Base-by-base conservation (phyloP, 92 coral and sea anemone genomes). In the Porites evermanni region DNA sequence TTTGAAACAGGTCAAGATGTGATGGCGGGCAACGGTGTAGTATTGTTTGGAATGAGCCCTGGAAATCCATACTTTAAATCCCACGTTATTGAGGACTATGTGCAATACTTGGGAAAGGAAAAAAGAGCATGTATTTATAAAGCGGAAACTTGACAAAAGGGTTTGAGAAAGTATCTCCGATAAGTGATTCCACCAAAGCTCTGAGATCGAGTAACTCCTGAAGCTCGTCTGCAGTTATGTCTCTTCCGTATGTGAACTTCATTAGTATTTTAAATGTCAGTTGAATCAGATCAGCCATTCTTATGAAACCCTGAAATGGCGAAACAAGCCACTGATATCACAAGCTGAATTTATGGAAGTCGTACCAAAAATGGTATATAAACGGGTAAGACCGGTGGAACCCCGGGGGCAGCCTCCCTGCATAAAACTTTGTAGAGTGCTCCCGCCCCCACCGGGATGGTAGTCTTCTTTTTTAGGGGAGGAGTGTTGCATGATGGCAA, bases 31-130 rank as follows among this genome's bases (percentile, higher is more conserved):
- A 72, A 82, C 52, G 95, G 93, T 17, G 91, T 93, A 8, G 93
- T 93, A 18, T 67, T 93, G 44, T 93, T 93, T 79, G 95, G 95
- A 79, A 93, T 93, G 93, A 93, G 93, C 24, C 95, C 95, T 54
- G 95, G 93, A 5, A 93, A 93, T 79, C 95, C 95, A 16, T 87
- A 87, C 72, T 90, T 90, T 73, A 90, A 93, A 70, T 75, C 91
- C 14, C 74, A 63, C 8, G 93, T 93, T 77, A 93, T 93, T 67
- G 87, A 90, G 81, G 87, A 93, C 88, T 93, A 89, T 78, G 93
- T 93, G 63, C 23, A 60, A 12, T n/a, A n/a, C n/a, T n/a, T n/a
- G n/a, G n/a, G n/a, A n/a, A n/a, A n/a, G n/a, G n/a, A n/a, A n/a
- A n/a, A n/a, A n/a, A n/a, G n/a, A n/a, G 95, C 63, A 92, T 77